A percentile compares a stretch with the other conserved stretches of the same genome.
phyloP scores from a whole-genome alignment of 2,113 vertebrate species.

The Paratilapia polleni region DNA sequence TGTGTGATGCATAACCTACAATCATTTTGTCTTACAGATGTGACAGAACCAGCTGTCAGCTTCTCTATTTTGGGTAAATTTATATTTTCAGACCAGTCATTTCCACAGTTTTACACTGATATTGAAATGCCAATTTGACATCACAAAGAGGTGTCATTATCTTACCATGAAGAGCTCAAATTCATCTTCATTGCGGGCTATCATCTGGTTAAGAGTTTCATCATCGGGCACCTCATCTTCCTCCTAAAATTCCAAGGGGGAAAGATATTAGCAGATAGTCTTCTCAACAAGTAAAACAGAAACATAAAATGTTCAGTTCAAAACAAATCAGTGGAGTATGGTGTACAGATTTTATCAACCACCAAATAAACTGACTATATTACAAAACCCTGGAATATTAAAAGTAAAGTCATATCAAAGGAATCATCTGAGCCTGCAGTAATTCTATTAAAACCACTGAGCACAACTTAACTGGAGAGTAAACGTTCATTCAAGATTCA shows the following conservation, averaged over 20 bases:
- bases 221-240: slow-evolving; percentile 97
- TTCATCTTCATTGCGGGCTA: slow-evolving; percentile 94
- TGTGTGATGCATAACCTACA: background rate
- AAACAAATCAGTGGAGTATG: background rate
- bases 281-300: background rate
- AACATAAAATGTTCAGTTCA: background rate
- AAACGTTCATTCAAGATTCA: background rate
- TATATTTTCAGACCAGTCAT: background rate
- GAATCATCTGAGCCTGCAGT: background rate
- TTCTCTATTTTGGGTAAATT: background rate
- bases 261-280: background rate
- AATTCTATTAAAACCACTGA: slow-evolving; percentile 20
- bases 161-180: slow-evolving; percentile 97
- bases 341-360: background rate
- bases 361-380: background rate
- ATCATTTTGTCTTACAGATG: background rate
- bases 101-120: background rate
- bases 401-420: background rate
- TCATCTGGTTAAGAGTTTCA: slow-evolving; percentile 98
- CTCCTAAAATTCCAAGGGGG: slow-evolving; percentile 78
- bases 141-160: background rate
- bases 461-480: background rate
- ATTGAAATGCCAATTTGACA: background rate
- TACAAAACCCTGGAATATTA: background rate
- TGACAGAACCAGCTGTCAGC: background rate